Evolutionary conservation across 2,888 invertebrate genomes (phyloP).

Genomic region (Galeruca laticollis): DNA sequence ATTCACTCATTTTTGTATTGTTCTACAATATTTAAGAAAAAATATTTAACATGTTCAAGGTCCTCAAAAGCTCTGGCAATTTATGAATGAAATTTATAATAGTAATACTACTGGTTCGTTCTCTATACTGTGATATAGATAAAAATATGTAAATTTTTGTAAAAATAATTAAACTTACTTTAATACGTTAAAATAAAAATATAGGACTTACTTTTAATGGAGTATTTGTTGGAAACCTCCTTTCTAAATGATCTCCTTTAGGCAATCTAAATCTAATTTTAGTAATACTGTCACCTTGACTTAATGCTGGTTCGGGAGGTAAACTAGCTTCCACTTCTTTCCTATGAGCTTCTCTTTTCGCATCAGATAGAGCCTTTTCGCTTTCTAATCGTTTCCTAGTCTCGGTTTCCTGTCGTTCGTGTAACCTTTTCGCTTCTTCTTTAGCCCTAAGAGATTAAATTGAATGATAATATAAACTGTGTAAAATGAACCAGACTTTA

Average conservation of each 20-base stretch:
- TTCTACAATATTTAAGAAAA: too few relatives aligned
- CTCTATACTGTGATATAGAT: too few relatives aligned
- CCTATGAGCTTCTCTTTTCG: slow-evolving; percentile 79
- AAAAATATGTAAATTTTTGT: too few relatives aligned
- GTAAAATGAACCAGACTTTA: neutral
- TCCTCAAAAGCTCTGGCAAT: too few relatives aligned
- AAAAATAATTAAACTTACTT: too few relatives aligned
- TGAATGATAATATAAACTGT: neutral
- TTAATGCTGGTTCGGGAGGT: slow-evolving; percentile 78
- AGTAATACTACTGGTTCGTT: too few relatives aligned
- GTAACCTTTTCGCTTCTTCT: slow-evolving; percentile 85
- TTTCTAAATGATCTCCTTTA: slow-evolving; percentile 79
- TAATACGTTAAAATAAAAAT: too few relatives aligned
- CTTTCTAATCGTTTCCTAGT: slow-evolving; percentile 81
- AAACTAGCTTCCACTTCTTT: slow-evolving; percentile 75
- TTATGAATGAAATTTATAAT: too few relatives aligned
- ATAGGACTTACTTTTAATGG: slow-evolving; percentile 69
- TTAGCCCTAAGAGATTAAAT: slow-evolving; percentile 74
- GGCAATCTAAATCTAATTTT: slow-evolving; percentile 88
- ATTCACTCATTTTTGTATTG: too few relatives aligned
- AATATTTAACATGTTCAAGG: too few relatives aligned
- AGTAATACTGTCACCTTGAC: slow-evolving; percentile 71
- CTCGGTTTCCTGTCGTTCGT: slow-evolving; percentile 80
- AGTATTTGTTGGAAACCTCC: slow-evolving; percentile 78
- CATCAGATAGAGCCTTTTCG: slow-evolving; percentile 79